Conservation (phyloP, 2,797 vertebrate species). For the Numenius phaeopus region DNA sequence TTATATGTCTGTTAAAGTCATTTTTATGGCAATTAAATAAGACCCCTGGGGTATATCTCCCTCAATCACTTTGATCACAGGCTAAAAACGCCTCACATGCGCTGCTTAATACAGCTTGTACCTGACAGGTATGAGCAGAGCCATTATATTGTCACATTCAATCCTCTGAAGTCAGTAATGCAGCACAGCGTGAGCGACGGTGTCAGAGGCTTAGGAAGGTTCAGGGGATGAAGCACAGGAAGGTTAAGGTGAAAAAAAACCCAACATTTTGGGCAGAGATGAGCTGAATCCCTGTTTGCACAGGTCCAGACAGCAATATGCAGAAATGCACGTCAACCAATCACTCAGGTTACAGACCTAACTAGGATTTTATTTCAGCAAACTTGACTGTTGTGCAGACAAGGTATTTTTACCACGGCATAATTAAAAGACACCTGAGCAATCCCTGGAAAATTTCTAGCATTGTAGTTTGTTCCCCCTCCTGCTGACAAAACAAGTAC, state of each 20-base stretch:
- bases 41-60: slow-evolving; percentile 35
- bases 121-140: slow-evolving; percentile 58
- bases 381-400: not conserved
- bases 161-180: not conserved
- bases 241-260: not conserved
- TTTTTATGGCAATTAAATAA: slow-evolving; percentile 60
- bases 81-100: slow-evolving; percentile 49
- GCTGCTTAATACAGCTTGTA: not conserved
- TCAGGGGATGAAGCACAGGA: not conserved
- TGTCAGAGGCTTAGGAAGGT: not conserved
- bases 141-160: slow-evolving; percentile 10
- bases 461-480: not conserved
- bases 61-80: slow-evolving; percentile 63
- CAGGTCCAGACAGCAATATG: not conserved
- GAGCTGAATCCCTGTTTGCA: not conserved
- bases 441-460: not conserved
- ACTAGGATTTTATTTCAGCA: not conserved
- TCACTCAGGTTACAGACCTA: not conserved
- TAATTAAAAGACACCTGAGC: not conserved
- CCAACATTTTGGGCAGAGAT: not conserved
- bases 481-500: not conserved
- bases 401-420: not conserved
- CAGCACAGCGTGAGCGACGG: not conserved
- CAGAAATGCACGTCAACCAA: not conserved
- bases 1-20: slow-evolving; percentile 31